These are phyloP conservation scores for Coilia nasus DNA, from an alignment of 2,797 vertebrate species.

Conservation along the genomic window DNA sequence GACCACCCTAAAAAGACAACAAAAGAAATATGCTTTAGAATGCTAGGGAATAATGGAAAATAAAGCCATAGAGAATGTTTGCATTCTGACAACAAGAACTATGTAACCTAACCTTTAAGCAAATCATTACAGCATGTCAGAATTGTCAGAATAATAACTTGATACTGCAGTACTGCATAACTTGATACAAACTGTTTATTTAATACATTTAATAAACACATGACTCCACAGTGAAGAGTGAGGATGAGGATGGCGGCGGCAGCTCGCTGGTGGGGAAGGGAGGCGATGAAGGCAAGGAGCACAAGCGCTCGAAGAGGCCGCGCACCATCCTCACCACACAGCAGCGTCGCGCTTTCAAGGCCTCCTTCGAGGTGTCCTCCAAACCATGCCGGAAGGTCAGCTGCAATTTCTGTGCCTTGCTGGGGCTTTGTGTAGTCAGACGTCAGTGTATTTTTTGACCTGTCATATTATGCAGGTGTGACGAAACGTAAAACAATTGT, in stretches of 20 bases:
- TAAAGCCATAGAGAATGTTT: too few species aligned
- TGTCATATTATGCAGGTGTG: too few species aligned
- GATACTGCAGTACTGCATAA: too few species aligned
- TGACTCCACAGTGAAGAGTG: slow-evolving; percentile 83
- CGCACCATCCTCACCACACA: slow-evolving; percentile 91
- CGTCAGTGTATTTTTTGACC: background rate
- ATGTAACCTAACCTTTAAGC: too few species aligned
- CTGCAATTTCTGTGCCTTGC: background rate
- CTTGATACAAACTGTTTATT: background rate
- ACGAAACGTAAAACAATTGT: background rate
- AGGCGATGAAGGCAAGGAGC: slow-evolving; percentile 83
- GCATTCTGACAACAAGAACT: too few species aligned
- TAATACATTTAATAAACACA: background rate
- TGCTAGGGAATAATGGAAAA: too few species aligned
- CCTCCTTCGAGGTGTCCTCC: slow-evolving; percentile 91
- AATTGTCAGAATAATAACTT: too few species aligned
- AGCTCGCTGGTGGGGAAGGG: slow-evolving; percentile 79
- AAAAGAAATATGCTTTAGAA: too few species aligned
- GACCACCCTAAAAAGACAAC: too few species aligned
- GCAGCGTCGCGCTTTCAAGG: slow-evolving; percentile 89
- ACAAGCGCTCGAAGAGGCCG: slow-evolving; percentile 87
- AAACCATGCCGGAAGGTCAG: slow-evolving; percentile 90
- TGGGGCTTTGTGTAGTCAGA: slow-evolving; percentile 20
- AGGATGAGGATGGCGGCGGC: slow-evolving; percentile 86
- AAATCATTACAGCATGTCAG: too few species aligned